phyloP scores from a whole-genome alignment of 2,888 invertebrate genomes.

The Hyalella azteca region DNA sequence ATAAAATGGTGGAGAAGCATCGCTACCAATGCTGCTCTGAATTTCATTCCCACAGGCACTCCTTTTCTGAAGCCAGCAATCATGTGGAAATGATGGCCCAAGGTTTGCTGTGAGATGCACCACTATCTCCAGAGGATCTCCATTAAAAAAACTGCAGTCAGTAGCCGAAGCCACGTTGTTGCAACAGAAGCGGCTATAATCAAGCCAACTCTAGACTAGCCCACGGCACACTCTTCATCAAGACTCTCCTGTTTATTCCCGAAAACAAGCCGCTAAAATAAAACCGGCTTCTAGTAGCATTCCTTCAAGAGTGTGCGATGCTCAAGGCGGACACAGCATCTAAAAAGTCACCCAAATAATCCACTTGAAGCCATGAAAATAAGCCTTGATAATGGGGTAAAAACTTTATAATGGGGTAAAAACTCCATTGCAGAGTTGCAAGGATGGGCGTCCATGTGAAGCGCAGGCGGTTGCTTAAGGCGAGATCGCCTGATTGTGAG shows the following conservation, averaged over 20 bases:
- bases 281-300: slow-evolving; percentile 31
- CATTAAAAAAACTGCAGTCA: slow-evolving; percentile 33
- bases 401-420: slow-evolving; percentile 32
- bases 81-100: slow-evolving; percentile 25
- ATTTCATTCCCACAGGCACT: slow-evolving; percentile 33
- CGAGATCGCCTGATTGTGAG: slow-evolving; percentile 16
- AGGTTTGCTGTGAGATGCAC: slow-evolving; percentile 34
- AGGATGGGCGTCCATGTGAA: slow-evolving; percentile 30
- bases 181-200: slow-evolving; percentile 30
- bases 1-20: too few species aligned
- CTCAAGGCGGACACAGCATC: neutral
- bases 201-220: slow-evolving; percentile 22
- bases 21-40: neutral
- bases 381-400: slow-evolving; percentile 27
- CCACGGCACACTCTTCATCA: slow-evolving; percentile 6
- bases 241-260: slow-evolving; percentile 12
- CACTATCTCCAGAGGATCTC: slow-evolving; percentile 30
- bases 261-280: slow-evolving; percentile 23
- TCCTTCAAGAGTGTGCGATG: slow-evolving; percentile 33
- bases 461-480: slow-evolving; percentile 21
- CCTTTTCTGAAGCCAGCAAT: slow-evolving; percentile 18
- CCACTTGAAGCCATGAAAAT: slow-evolving; percentile 16
- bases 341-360: slow-evolving; percentile 8
- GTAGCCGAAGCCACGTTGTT: slow-evolving; percentile 31
- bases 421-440: slow-evolving; percentile 28